Conservation (phyloP, 2,888 invertebrate species). For the Heliconius aoede region DNA sequence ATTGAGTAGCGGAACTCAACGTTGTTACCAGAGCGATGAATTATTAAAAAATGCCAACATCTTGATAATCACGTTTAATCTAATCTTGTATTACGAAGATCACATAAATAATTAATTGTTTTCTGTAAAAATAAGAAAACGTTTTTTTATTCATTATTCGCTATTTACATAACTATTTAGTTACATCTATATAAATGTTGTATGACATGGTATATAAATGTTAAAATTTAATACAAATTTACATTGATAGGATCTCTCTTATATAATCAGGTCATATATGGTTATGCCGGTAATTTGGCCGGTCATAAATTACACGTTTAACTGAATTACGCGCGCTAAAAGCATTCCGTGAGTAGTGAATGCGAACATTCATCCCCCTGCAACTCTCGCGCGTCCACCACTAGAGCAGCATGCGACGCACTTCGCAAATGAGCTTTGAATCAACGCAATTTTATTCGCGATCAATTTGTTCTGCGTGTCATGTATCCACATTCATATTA, state of each 20-base stretch:
- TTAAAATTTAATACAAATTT: conserved; percentile 15
- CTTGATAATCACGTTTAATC: no score
- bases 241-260: conserved; percentile 28
- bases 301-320: conserved; percentile 83
- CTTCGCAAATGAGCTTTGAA: conserved; percentile 68
- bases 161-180: background rate
- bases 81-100: no score
- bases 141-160: background rate
- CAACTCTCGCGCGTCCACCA: conserved; percentile 62
- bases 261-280: conserved; percentile 61
- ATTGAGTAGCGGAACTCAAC: no score
- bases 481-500: no score
- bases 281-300: conserved; percentile 78
- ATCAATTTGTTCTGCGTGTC: conserved; percentile 36
- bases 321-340: conserved; percentile 82
- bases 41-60: background rate
- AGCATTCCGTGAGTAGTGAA: conserved; percentile 75
- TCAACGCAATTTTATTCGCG: conserved; percentile 71
- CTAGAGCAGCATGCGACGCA: conserved; percentile 66
- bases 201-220: background rate
- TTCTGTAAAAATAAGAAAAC: background rate
- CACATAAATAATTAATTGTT: background rate
- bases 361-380: conserved; percentile 65
- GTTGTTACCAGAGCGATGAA: no score
- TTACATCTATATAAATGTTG: no score